Evolutionary conservation across 2,797 vertebrate genomes (phyloP).

Genomic region (Silurus lanzhouensis): DNA sequence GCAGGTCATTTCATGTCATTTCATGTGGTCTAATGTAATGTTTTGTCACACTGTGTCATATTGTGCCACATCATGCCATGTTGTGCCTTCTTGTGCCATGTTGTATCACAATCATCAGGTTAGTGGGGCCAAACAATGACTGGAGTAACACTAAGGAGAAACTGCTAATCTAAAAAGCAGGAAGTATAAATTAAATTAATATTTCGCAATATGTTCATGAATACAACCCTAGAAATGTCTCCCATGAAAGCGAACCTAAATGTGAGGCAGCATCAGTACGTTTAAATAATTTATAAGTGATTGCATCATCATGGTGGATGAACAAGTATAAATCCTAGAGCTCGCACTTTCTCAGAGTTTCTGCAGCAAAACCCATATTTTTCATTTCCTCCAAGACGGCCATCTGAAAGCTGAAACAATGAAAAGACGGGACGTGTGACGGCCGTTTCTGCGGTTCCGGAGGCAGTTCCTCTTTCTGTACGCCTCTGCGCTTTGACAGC

Average conservation of each 20-base stretch:
- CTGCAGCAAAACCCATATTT: not conserved
- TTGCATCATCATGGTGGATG: not conserved
- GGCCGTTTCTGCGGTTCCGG: constrained; percentile 64
- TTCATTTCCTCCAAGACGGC: not conserved
- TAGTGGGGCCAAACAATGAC: not conserved
- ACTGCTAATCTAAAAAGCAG: not conserved
- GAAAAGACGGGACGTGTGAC: constrained; percentile 66
- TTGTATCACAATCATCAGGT: not conserved
- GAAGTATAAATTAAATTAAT: not conserved
- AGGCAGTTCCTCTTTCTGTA: constrained; percentile 71
- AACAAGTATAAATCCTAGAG: not conserved
- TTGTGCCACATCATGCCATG: too few species aligned
- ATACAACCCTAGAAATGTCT: not conserved
- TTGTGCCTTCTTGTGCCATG: too few species aligned
- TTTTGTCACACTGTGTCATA: too few species aligned
- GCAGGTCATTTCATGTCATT: too few species aligned
- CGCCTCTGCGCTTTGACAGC: constrained; percentile 79
- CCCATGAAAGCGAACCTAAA: not conserved
- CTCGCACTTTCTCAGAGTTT: not conserved
- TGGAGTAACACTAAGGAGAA: not conserved
- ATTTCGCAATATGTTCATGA: not conserved
- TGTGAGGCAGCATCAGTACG: not conserved
- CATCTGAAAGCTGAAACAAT: not conserved
- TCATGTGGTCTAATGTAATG: too few species aligned
- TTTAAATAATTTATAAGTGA: not conserved